Conservation (phyloP, 2,888 invertebrate genomes). For the Amiota minor region DNA sequence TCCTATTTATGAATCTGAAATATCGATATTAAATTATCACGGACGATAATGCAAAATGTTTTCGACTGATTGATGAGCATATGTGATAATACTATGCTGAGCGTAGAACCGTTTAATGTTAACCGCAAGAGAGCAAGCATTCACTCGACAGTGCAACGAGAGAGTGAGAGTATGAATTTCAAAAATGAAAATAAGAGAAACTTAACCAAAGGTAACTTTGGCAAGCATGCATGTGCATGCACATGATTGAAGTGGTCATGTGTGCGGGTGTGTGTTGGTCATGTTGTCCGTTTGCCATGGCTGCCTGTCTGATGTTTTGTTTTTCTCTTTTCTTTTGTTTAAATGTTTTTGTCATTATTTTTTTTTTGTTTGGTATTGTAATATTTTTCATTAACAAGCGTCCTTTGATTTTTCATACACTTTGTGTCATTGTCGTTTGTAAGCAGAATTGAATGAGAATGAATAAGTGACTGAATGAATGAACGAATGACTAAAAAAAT, state of each 20-base stretch:
- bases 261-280: not conserved
- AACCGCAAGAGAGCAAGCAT: not conserved
- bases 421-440: not conserved
- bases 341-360: not conserved
- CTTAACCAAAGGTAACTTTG: too few relatives aligned
- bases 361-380: not conserved
- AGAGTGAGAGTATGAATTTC: not conserved
- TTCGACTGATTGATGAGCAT: too few relatives aligned
- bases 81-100: too few relatives aligned
- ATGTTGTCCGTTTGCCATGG: too few relatives aligned
- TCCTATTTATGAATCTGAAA: too few relatives aligned
- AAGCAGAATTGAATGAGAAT: too few relatives aligned
- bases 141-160: not conserved
- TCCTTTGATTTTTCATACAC: not conserved
- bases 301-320: not conserved
- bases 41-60: too few relatives aligned
- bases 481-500: too few relatives aligned
- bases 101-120: not conserved
- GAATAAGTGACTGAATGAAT: too few relatives aligned
- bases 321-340: not conserved
- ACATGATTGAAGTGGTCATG: not conserved
- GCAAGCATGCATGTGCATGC: not conserved
- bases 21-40: too few relatives aligned
- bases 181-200: not conserved
- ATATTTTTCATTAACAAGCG: conserved; percentile 21